Base-by-base conservation (phyloP, 35 echinoderm and acorn worm genomes). In the Diadema setosum region DNA sequence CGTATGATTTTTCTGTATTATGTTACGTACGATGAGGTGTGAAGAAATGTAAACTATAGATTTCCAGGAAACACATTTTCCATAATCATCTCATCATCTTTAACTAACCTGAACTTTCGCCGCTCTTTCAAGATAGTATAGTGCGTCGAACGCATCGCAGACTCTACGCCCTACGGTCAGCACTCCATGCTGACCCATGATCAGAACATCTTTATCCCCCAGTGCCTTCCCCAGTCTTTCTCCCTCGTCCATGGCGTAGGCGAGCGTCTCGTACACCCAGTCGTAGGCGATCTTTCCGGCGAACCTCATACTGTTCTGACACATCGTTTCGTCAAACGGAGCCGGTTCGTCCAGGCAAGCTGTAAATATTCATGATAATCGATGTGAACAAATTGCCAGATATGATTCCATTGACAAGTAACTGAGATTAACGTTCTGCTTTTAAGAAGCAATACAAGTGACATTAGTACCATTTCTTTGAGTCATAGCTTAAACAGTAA, bases 111-210 rank as follows among this genome's bases (percentile, higher is more conserved):
- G 94, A 1, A 89, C 16, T 63, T 89, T 36, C 5, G 86, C 81
- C 61, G 81, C 86, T 35, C 87, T 34, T 65, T 97, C 94, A 18
- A 97, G 37, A 36, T 93, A 97, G 45, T 97, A 97, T 27, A 90
- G 39, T 1, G 83, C 82, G 46, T 93, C 86, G 56, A 97, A 97
- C 0, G 86, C 94, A 44, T 92, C 73, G 25, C 85, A 87, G 1
- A 89, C 78, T 11, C 86, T 82, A 4, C 70, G 39, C 4, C 90
- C 90, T 5, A 83, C 65, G 24, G 81, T 60, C 32, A 88, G 27
- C 21, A 97, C 82, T 23, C 94, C 94, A 93, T 97, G 94, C 48
- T 97, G 84, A 4, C 94, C 94, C 81, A 93, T 73, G 0, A 97
- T 30, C 55, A 92, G 45, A 21, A 97, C 81, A 21, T 89, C 84